Evolutionary conservation across 2,888 invertebrate genomes (phyloP).

Genomic region (Branchipolynoe longqiensis): DNA sequence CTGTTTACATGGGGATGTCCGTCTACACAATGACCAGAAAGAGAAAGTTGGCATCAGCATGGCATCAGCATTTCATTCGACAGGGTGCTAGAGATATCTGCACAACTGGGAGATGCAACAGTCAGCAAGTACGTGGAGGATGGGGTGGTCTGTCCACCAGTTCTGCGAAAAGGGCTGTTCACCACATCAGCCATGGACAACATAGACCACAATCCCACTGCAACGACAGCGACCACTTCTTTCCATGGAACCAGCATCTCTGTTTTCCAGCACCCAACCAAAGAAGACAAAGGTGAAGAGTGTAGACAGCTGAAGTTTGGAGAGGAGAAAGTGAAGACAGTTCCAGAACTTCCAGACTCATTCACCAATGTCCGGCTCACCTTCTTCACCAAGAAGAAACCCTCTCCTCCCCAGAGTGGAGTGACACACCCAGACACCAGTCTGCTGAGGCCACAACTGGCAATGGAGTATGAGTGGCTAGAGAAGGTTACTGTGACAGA

Average conservation of each 20-base stretch:
- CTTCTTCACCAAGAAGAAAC: constrained; percentile 60
- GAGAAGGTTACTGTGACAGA: constrained; percentile 54
- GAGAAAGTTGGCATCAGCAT: constrained; percentile 64
- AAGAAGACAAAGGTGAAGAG: constrained; percentile 57
- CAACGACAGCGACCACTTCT: constrained; percentile 64
- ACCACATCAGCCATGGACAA: constrained; percentile 69
- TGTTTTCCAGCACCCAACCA: constrained; percentile 66
- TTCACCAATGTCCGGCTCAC: constrained; percentile 63
- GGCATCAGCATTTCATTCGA: constrained; percentile 69
- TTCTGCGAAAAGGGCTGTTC: constrained; percentile 65
- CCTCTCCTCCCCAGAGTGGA: constrained; percentile 37
- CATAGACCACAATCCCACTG: constrained; percentile 68
- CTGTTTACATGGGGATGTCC: constrained; percentile 65
- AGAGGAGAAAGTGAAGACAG: constrained; percentile 52
- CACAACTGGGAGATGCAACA: constrained; percentile 64
- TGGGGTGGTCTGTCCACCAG: constrained; percentile 61
- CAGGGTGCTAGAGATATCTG: constrained; percentile 68
- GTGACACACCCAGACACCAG: not conserved
- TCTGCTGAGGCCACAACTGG: not conserved
- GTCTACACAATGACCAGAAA: constrained; percentile 68
- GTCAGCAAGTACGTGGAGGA: constrained; percentile 65
- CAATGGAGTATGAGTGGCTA: constrained; percentile 61
- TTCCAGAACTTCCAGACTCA: constrained; percentile 64
- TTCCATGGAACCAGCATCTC: constrained; percentile 69
- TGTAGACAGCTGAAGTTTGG: constrained; percentile 49